Base-by-base conservation (phyloP, 2,888 invertebrate genomes). In the Oxytorus armatus region DNA sequence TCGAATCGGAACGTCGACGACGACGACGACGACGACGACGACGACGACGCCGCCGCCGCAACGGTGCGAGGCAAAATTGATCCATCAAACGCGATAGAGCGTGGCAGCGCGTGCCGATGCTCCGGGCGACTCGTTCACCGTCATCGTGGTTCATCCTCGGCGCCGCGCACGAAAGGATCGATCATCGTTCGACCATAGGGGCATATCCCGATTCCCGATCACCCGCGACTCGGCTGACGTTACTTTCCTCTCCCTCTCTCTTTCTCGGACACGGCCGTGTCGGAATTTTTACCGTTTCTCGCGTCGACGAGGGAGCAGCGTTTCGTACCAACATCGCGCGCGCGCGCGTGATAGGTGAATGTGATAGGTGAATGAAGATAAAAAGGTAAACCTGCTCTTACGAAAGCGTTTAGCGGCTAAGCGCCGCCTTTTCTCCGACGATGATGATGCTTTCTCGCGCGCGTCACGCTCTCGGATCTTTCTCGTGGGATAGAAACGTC, bases 331-430 rank as follows among this genome's bases (percentile, higher is more conserved):
- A 14, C 33, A 65, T 39, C 25, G 47, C 36, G 51, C 61, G 51
- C n/a, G 69, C 70, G 70, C 49, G 79, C 65, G 70, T 57, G 69
- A 68, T 75, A 59, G 75, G 75, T 75, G 75, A 75, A 75, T 68
- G 68, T 59, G 69, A 68, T 75, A 59, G 75, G 75, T 75, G 75
- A 75, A 75, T 68, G 68, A 68, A n/a, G n/a, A 39, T 36, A 66
- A 55, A 14, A 16, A 51, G 47, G 49, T 33, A 63, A 23, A 39
- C 25, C 23, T 39, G 16, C 16, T 53, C 23, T 49, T 23, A 29
- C 39, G 39, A 44, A 72, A 47, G 39, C 61, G 16, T 23, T 73
- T 11, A 51, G 23, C 23, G 14, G 39, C 23, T n/a, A 23, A 5
- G 11, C 2, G 3, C 10, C 51, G 59, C 36, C 61, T 73, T 51